phyloP scores from a whole-genome alignment of 1,140 invertebrate genomes.

The Meloidogyne hapla region DNA sequence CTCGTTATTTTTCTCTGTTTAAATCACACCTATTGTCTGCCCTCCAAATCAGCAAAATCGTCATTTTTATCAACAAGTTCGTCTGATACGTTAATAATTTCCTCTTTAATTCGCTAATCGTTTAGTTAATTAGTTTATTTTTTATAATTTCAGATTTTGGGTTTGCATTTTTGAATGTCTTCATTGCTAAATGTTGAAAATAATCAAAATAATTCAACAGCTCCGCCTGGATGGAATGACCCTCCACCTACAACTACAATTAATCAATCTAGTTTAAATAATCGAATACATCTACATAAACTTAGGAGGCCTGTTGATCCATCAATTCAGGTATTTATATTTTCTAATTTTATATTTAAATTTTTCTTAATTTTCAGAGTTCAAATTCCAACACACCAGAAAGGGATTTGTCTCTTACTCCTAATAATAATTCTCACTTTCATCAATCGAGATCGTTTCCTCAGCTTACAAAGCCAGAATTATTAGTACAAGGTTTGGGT shows the following conservation, averaged over 20 bases:
- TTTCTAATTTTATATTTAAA: neutral
- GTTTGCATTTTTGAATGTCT: neutral
- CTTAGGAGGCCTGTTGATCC: constrained; percentile 35
- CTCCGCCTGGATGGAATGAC: constrained; percentile 36
- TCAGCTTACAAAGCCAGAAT: constrained; percentile 12
- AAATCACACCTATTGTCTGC: neutral
- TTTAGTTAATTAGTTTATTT: too few relatives aligned
- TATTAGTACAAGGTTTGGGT: constrained; percentile 6
- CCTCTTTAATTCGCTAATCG: neutral
- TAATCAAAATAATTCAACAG: neutral
- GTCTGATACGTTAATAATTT: neutral
- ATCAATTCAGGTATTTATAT: constrained; percentile 30
- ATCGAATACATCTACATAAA: constrained; percentile 21
- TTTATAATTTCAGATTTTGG: neutral
- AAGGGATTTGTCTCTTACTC: neutral
- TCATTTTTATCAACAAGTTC: neutral
- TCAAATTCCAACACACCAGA: neutral
- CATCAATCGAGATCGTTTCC: constrained; percentile 28
- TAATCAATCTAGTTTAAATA: constrained; percentile 8
- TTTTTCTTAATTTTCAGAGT: neutral
- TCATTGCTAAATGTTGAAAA: constrained; percentile 6
- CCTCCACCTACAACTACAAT: constrained; percentile 21
- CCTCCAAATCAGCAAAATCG: constrained; percentile 2
- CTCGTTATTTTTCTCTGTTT: neutral
- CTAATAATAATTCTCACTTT: neutral